Evolutionary conservation across 2,888 invertebrate genomes (phyloP), one percentile per base, ranked within the genome.

Genomic region (Epistrophella euchroma): DNA sequence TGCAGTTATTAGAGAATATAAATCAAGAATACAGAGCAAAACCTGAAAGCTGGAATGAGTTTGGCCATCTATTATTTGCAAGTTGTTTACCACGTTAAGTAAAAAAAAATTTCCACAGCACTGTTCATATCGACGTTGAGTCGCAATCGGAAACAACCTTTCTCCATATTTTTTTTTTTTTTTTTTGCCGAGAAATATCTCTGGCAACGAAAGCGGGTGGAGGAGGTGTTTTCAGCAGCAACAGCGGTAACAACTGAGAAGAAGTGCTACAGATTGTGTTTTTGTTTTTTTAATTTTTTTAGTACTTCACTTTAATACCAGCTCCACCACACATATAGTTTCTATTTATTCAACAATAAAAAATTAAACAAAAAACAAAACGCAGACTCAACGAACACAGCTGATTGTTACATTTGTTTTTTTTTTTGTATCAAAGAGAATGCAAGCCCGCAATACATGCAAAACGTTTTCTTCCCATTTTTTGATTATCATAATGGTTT

Each of bases 61-160:
- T n/a, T n/a, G n/a, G n/a, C n/a, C n/a, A n/a, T n/a, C n/a, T n/a
- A n/a, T n/a, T n/a, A n/a, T n/a, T n/a, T n/a, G n/a, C n/a, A n/a
- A n/a, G n/a, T n/a, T n/a, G n/a, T n/a, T n/a, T 28, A 0, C 4
- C 40, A 40, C 15, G 1, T 40, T 15, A 5, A 40, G 6, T 0
- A 40, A 40, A 40, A 15, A 11, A 43, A 43, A 15, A 15, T 17
- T 19, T 19, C 0, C 56, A 56, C 56, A 58, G 32, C 19, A 35
- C 56, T 58, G 56, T 58, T 35, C 10, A 60, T 17, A 73, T 73
- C 47, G 13, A 35, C 13, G n/a, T 64, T 56, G 62, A 78, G 74
- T 83, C 78, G 78, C 68, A 78, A 68, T 77, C 82, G 60, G 68
- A 72, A 73, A 74, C 73, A 74, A 71, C 84, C 75, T 84, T 84